A percentile compares a stretch with the other conserved stretches of the same genome.
phyloP scores from a whole-genome alignment of 2,113 vertebrate species.

The Hemicordylus capensis region DNA sequence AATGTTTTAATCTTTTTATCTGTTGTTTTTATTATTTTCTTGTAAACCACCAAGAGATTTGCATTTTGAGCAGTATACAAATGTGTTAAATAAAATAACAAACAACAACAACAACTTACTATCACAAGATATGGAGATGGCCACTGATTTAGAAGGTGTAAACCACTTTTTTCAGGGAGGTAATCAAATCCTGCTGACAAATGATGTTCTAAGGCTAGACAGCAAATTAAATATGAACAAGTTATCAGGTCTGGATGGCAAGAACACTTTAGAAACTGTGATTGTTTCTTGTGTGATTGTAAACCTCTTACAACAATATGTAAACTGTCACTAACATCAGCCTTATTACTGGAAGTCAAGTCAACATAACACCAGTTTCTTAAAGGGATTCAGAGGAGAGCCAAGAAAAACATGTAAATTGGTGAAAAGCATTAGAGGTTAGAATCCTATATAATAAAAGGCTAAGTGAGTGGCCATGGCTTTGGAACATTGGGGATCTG shows the following conservation, averaged over 20 bases:
- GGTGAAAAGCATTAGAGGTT: background rate
- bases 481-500: too few relatives aligned
- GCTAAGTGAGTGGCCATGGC: too few relatives aligned
- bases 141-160: background rate
- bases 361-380: background rate
- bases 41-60: too few relatives aligned
- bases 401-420: background rate
- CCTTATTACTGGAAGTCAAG: background rate
- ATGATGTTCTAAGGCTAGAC: background rate
- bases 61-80: too few relatives aligned
- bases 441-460: too few relatives aligned
- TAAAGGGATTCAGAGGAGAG: background rate
- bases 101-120: too few relatives aligned
- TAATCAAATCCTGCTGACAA: too few relatives aligned
- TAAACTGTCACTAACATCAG: background rate
- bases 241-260: background rate
- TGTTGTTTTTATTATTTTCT: too few relatives aligned
- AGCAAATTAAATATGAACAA: background rate
- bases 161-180: background rate
- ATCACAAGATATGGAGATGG: background rate
- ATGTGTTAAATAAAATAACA: too few relatives aligned
- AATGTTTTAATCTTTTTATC: too few relatives aligned
- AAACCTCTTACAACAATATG: background rate
- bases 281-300: too few relatives aligned
- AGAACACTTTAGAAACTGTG: too few relatives aligned